Conservation (phyloP, 2,888 invertebrate species). For the Caenorhabditis angaria region DNA sequence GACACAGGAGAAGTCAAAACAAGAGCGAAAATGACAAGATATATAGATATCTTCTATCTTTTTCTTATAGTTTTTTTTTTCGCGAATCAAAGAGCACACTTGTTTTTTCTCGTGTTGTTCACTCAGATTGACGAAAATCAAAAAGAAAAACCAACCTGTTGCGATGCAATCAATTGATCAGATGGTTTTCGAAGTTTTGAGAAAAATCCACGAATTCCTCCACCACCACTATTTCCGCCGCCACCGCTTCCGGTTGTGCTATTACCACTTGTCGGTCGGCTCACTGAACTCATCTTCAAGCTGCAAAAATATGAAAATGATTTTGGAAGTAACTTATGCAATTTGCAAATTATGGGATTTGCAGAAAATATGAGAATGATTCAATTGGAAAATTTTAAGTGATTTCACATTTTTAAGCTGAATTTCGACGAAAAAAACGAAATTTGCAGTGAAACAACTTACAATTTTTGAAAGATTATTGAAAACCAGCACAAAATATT, state of each 20-base stretch:
- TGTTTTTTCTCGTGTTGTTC: too few relatives aligned
- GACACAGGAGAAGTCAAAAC: too few relatives aligned
- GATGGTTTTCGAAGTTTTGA: conserved; percentile 68
- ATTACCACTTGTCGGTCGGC: conserved; percentile 37
- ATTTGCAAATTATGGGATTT: too few relatives aligned
- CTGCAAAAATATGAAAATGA: background rate
- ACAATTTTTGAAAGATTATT: too few relatives aligned
- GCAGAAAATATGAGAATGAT: too few relatives aligned
- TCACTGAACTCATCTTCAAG: conserved; percentile 40
- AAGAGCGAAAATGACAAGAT: background rate
- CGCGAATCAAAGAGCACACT: background rate
- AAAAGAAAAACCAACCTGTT: conserved; percentile 22
- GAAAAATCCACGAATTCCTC: conserved; percentile 67
- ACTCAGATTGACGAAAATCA: background rate
- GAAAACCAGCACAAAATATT: too few relatives aligned
- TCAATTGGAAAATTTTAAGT: too few relatives aligned
- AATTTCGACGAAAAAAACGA: too few relatives aligned
- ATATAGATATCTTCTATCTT: background rate
- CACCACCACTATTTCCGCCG: conserved; percentile 46
- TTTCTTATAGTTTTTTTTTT: background rate
- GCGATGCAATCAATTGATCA: conserved; percentile 46
- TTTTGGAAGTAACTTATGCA: too few relatives aligned
- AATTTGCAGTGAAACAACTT: too few relatives aligned
- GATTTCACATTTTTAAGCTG: too few relatives aligned
- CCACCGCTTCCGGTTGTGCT: conserved; percentile 38